These are phyloP conservation scores for Microplitis deprimator DNA, from an alignment of 2,888 invertebrate species.

Conservation along the genomic window DNA sequence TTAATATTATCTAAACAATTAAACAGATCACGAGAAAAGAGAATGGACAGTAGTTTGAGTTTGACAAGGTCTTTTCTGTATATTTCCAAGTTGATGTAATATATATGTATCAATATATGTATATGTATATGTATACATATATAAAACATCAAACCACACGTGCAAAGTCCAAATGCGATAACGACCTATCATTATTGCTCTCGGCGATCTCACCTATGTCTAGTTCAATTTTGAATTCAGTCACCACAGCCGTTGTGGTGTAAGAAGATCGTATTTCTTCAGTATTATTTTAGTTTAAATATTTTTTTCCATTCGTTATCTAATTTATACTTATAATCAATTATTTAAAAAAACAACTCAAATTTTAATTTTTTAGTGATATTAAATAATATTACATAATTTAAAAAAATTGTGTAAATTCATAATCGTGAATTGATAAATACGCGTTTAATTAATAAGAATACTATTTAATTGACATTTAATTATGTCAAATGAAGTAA, in stretches of 20 bases:
- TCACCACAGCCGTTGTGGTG: conserved; percentile 47
- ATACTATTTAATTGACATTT: neutral
- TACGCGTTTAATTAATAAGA: neutral
- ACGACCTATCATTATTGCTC: conserved; percentile 43
- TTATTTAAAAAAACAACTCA: neutral
- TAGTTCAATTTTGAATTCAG: conserved; percentile 49
- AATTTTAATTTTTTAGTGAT: neutral
- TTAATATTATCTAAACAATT: neutral
- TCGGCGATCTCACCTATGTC: conserved; percentile 48
- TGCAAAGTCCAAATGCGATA: conserved; percentile 50
- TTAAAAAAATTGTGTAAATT: neutral
- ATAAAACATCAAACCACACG: conserved; percentile 30
- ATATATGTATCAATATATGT: neutral
- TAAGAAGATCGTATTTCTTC: conserved; percentile 41
- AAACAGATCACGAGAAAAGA: neutral
- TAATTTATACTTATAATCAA: neutral
- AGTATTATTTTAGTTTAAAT: conserved; percentile 26
- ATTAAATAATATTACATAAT: neutral
- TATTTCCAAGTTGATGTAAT: conserved; percentile 1
- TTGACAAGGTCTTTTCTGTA: conserved; percentile 7
- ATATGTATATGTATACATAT: neutral
- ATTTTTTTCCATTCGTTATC: conserved; percentile 1
- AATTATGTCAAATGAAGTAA: conserved; percentile 9
- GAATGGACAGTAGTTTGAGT: neutral
- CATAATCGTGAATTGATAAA: neutral